phyloP scores from a whole-genome alignment of 2,888 invertebrate genomes.

The Dasysyrphus albostriatus region DNA sequence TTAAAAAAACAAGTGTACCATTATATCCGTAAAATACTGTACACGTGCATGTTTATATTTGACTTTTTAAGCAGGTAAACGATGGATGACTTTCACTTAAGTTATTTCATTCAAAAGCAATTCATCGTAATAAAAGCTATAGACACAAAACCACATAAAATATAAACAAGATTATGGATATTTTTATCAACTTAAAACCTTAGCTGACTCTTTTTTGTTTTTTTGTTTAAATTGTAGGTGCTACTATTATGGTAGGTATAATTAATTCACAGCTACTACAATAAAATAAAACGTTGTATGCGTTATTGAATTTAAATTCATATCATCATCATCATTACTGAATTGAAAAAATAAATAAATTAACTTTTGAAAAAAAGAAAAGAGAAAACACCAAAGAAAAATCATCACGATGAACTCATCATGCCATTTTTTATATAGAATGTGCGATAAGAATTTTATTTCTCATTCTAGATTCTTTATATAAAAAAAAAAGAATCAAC shows the following conservation, averaged over 20 bases:
- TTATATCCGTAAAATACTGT: background rate
- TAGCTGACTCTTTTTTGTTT: conserved; percentile 18
- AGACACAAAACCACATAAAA: conserved; percentile 1
- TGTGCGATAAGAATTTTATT: conserved; percentile 63
- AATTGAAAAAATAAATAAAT: conserved; percentile 25
- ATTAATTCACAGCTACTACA: conserved; percentile 23
- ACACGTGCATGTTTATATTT: background rate
- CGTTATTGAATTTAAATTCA: conserved; percentile 37
- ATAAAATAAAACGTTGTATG: background rate
- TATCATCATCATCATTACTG: conserved; percentile 37
- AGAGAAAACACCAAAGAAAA: conserved; percentile 43
- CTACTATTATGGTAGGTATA: background rate
- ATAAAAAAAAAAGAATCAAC: conserved; percentile 19
- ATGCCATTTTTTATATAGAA: conserved; percentile 64
- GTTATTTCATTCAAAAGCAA: conserved; percentile 52
- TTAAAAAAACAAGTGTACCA: background rate
- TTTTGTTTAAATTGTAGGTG: background rate
- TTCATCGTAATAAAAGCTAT: background rate
- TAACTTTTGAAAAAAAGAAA: conserved; percentile 16
- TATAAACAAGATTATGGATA: conserved; percentile 14
- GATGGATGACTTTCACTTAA: conserved; percentile 74
- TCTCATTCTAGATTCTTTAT: background rate
- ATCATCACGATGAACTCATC: conserved; percentile 68
- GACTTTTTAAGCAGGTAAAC: background rate
- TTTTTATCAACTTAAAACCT: conserved; percentile 39